Evolutionary conservation across 2,888 invertebrate genomes (phyloP), one percentile per base, ranked within the genome.

Genomic region (Zaprionus bogoriensis): DNA sequence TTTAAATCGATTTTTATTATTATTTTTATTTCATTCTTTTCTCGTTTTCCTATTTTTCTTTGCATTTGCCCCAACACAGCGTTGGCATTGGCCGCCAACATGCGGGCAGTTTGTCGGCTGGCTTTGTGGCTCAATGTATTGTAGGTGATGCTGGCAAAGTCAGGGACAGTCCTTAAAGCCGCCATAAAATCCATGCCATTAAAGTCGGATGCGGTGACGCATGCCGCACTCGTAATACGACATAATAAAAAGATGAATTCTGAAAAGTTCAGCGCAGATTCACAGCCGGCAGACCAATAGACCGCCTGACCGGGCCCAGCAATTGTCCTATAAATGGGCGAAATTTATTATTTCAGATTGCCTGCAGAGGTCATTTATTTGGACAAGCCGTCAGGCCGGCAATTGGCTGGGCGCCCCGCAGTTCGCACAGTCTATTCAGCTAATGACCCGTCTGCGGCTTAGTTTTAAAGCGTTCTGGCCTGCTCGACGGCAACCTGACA

Each of bases 1-100:
- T 82, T 71, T 85, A 84, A 82, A 82, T 82, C 82, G 82, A 82
- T 82, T 82, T 82, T 82, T 79, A 79, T 77, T 87, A 87, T 87
- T 82, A 55, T 79, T 77, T 57, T 67, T 57, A 67, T 71, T 76
- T 61, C 60, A 9, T 36, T 64, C 42, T 59, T 10, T 28, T 23
- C 45, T 32, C 28, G 28, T 46, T 42, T 46, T 41, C 27, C 14
- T 39, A 10, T 45, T 20, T 14, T 36, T 28, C 42, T 53, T 63
- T 52, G 42, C 69, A 67, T 62, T 42, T 61, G 57, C 51, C n/a
- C n/a, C n/a, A n/a, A n/a, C n/a, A n/a, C n/a, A n/a, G n/a, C 59
- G 69, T 42, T 69, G 47, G 36, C 28, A 25, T 39, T 25, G 52
- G 27, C 14, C 64, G 41, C 47, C 57, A 38, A 20, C 23, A 60